Percentiles rank a stretch among this genome's conserved stretches.
These are phyloP conservation scores for Mesopsocus fuscifrons DNA, from an alignment of 2,888 invertebrate species.

Conservation along the genomic window DNA sequence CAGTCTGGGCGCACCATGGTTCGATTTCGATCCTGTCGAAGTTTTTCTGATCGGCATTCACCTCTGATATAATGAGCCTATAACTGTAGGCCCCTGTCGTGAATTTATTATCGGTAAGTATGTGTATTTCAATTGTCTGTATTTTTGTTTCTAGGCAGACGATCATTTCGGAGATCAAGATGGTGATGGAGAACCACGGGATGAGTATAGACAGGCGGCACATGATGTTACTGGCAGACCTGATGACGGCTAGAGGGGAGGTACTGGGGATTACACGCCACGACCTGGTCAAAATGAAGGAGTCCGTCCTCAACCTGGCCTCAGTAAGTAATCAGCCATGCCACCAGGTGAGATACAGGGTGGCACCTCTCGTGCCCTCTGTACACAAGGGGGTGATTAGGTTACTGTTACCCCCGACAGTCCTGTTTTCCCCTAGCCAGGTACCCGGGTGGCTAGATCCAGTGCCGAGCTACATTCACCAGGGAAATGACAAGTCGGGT, in stretches of 20 bases:
- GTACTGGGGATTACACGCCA: constrained; percentile 94
- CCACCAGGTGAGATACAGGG: too few relatives aligned
- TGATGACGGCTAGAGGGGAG: constrained; percentile 97
- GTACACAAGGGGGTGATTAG: too few relatives aligned
- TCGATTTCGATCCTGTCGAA: too few relatives aligned
- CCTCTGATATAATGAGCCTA: too few relatives aligned
- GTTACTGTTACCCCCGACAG: too few relatives aligned
- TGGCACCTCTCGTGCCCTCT: too few relatives aligned
- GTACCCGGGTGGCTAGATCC: too few relatives aligned
- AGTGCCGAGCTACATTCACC: too few relatives aligned
- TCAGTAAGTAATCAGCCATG: constrained; percentile 47
- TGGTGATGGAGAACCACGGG: constrained; percentile 95
- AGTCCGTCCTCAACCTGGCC: constrained; percentile 93
- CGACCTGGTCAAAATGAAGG: constrained; percentile 97
- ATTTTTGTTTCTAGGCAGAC: constrained; percentile 40
- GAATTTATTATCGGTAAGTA: not conserved
- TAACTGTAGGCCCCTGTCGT: too few relatives aligned
- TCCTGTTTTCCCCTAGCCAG: too few relatives aligned
- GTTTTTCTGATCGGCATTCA: too few relatives aligned
- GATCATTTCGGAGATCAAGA: constrained; percentile 89
- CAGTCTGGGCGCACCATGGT: not conserved
- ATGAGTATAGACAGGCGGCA: constrained; percentile 96
- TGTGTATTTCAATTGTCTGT: constrained; percentile 10
- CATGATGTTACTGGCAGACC: constrained; percentile 90
- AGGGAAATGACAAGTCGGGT: too few relatives aligned